Evolutionary conservation across 2,888 invertebrate species (phyloP).

Genomic region (Ormyrus rosae): DNA sequence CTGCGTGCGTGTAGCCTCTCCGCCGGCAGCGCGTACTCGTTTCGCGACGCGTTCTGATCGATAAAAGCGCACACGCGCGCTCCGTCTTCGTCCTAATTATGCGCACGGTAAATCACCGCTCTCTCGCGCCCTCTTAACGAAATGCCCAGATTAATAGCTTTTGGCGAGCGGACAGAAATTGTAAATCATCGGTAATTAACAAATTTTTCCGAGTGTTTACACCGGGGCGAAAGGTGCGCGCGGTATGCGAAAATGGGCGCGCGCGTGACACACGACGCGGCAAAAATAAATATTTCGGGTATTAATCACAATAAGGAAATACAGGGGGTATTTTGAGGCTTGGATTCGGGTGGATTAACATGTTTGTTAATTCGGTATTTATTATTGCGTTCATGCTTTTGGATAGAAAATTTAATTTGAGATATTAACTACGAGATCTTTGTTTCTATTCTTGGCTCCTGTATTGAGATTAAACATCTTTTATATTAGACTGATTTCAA

Average conservation of each 20-base stretch:
- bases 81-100: conserved; percentile 50
- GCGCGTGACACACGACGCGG: too few relatives aligned
- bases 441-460: too few relatives aligned
- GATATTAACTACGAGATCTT: too few relatives aligned
- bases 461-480: too few relatives aligned
- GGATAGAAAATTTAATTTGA: too few relatives aligned
- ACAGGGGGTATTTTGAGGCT: too few relatives aligned
- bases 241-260: background rate
- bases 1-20: background rate
- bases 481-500: too few relatives aligned
- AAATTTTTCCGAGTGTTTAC: conserved; percentile 11
- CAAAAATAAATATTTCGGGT: too few relatives aligned
- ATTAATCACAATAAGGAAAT: too few relatives aligned
- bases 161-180: conserved; percentile 33
- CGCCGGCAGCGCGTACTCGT: background rate
- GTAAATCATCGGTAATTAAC: conserved; percentile 47
- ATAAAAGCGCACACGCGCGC: conserved; percentile 39
- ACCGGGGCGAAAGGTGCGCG: background rate
- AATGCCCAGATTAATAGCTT: conserved; percentile 37
- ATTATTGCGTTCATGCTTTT: too few relatives aligned
- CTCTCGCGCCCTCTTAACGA: conserved; percentile 18
- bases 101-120: conserved; percentile 31
- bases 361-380: too few relatives aligned
- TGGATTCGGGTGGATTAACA: background rate
- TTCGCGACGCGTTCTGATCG: conserved; percentile 18